Evolutionary conservation across 1,140 invertebrate species (phyloP).

Genomic region (Drosophila rufa): DNA sequence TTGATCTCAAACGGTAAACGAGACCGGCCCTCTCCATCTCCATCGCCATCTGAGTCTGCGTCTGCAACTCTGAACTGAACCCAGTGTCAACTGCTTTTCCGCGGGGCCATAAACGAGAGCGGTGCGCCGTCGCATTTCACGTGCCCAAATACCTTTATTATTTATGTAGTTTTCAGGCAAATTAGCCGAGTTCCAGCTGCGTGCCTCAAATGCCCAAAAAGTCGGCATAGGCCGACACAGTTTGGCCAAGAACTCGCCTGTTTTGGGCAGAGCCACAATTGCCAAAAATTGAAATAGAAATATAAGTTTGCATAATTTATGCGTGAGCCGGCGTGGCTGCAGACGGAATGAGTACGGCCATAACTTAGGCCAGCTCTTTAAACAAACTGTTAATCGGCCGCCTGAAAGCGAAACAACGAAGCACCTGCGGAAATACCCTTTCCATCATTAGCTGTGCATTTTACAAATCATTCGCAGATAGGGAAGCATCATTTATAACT

Average conservation of each 20-base stretch:
- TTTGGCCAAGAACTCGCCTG: constrained; percentile 57
- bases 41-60: constrained; percentile 10
- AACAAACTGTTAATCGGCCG: constrained; percentile 40
- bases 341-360: constrained; percentile 45
- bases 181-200: constrained; percentile 10
- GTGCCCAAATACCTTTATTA: constrained; percentile 40
- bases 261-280: constrained; percentile 17
- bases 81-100: constrained; percentile 68
- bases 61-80: constrained; percentile 13
- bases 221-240: neutral
- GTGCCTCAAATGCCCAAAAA: constrained; percentile 42
- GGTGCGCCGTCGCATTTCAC: constrained; percentile 37
- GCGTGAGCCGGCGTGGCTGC: constrained; percentile 42
- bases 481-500: constrained; percentile 1
- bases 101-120: constrained; percentile 34
- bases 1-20: constrained; percentile 71
- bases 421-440: constrained; percentile 26
- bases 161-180: constrained; percentile 30
- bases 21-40: constrained; percentile 15
- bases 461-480: neutral
- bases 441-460: constrained; percentile 6
- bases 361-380: constrained; percentile 29
- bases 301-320: constrained; percentile 75
- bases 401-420: neutral
- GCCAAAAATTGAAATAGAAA: constrained; percentile 41